These are phyloP conservation scores for Conus ventricosus DNA, from an alignment of 1,140 invertebrate genomes.

Conservation along the genomic window DNA sequence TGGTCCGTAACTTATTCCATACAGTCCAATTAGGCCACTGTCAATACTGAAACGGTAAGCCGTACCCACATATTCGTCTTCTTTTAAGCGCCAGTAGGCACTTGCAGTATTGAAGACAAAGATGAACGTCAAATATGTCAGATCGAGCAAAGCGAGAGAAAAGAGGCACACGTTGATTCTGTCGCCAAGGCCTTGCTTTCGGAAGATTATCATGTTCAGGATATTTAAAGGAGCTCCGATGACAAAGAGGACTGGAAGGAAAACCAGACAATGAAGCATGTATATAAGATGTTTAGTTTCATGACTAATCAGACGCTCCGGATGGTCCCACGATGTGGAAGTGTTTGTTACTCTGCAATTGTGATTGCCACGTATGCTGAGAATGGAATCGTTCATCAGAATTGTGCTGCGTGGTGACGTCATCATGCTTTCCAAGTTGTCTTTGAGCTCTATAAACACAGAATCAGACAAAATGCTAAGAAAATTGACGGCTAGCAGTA, in stretches of 20 bases:
- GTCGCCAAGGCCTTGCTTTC: background rate
- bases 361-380: too few relatives aligned
- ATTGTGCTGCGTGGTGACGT: too few relatives aligned
- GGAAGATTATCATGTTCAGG: slow-evolving; percentile 5
- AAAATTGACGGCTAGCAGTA: too few relatives aligned
- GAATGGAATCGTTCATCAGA: too few relatives aligned
- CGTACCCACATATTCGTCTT: background rate
- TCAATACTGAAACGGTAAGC: too few relatives aligned
- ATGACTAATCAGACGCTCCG: background rate
- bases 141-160: background rate
- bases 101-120: background rate
- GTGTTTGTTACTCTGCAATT: background rate
- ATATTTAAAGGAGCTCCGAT: background rate
- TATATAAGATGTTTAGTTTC: background rate
- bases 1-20: too few relatives aligned
- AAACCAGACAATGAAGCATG: background rate
- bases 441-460: too few relatives aligned
- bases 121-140: background rate
- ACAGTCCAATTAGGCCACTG: too few relatives aligned
- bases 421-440: too few relatives aligned
- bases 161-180: slow-evolving; percentile 21
- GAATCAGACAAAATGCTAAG: too few relatives aligned
- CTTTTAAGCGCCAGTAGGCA: background rate
- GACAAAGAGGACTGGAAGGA: background rate
- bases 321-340: background rate